A percentile compares a stretch with the other conserved stretches of the same genome.
phyloP scores from a whole-genome alignment of 2,888 invertebrate species.

The Plebejus argus region DNA sequence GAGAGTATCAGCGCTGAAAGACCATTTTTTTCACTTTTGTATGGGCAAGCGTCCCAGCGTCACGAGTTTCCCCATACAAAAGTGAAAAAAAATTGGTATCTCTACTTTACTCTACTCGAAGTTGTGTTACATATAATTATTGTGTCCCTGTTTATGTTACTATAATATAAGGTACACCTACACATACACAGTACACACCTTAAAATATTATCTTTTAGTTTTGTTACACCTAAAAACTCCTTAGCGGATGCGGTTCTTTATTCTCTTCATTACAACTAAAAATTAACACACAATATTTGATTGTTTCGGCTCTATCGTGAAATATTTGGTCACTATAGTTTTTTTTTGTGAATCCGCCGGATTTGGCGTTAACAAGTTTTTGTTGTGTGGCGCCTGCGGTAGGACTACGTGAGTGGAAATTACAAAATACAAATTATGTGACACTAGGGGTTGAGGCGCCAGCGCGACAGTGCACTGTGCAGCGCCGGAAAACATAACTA shows the following conservation, averaged over 20 bases:
- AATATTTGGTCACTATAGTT: conserved; percentile 44
- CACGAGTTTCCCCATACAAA: too few relatives aligned
- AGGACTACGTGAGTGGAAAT: conserved; percentile 47
- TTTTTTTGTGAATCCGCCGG: conserved; percentile 55
- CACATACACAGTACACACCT: neutral
- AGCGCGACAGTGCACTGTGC: too few relatives aligned
- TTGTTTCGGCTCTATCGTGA: conserved; percentile 41
- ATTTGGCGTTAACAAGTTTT: conserved; percentile 48
- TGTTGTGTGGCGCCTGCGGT: conserved; percentile 53
- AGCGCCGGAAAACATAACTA: neutral
- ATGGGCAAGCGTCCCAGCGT: too few relatives aligned
- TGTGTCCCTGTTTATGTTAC: too few relatives aligned
- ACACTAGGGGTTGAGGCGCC: conserved; percentile 23
- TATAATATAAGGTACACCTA: too few relatives aligned
- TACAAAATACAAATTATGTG: neutral
- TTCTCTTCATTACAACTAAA: neutral
- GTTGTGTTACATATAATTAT: too few relatives aligned
- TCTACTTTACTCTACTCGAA: too few relatives aligned
- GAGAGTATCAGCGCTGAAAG: too few relatives aligned
- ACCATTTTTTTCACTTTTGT: too few relatives aligned
- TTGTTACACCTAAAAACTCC: neutral
- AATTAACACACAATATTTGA: conserved; percentile 39
- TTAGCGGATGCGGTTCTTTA: neutral
- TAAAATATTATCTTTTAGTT: neutral
- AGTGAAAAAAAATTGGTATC: too few relatives aligned